Conservation (phyloP, 2,888 invertebrate genomes). For the Caenorhabditis afra region DNA sequence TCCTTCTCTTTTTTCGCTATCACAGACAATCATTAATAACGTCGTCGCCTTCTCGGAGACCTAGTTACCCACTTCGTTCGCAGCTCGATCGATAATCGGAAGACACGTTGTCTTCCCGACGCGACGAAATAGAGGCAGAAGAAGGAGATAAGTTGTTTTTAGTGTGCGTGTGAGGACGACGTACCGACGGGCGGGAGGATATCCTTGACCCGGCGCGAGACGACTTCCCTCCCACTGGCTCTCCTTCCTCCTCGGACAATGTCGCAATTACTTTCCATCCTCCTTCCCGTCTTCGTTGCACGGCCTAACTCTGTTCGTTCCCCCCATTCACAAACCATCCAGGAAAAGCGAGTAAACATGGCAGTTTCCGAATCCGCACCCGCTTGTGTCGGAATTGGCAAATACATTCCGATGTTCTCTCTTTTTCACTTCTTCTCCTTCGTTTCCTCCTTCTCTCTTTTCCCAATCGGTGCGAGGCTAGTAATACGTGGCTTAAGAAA, state of each 20-base stretch:
- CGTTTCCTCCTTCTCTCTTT: conserved; percentile 13
- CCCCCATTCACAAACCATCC: neutral
- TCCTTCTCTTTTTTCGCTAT: conserved; percentile 20
- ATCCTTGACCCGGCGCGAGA: conserved; percentile 43
- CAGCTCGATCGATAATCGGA: conserved; percentile 44
- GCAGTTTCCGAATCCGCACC: neutral
- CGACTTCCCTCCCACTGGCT: conserved; percentile 24
- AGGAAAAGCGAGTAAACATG: conserved; percentile 1
- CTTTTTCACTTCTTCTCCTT: conserved; percentile 15
- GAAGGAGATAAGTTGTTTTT: conserved; percentile 47
- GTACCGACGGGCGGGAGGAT: conserved; percentile 26
- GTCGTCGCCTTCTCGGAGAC: conserved; percentile 11
- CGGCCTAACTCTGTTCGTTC: neutral
- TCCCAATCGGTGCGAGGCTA: conserved; percentile 20
- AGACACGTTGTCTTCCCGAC: neutral
- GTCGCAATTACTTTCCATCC: conserved; percentile 8
- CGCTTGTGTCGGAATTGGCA: conserved; percentile 7
- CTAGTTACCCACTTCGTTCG: conserved; percentile 45
- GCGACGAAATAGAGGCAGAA: too few species aligned
- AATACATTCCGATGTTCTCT: neutral
- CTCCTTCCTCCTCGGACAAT: conserved; percentile 12
- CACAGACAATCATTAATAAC: conserved; percentile 33
- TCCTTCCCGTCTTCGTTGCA: neutral
- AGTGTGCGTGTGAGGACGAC: conserved; percentile 15
- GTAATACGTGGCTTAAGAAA: conserved; percentile 61